Conservation (phyloP, 2,113 vertebrate genomes). For the Hystrix cristata region DNA sequence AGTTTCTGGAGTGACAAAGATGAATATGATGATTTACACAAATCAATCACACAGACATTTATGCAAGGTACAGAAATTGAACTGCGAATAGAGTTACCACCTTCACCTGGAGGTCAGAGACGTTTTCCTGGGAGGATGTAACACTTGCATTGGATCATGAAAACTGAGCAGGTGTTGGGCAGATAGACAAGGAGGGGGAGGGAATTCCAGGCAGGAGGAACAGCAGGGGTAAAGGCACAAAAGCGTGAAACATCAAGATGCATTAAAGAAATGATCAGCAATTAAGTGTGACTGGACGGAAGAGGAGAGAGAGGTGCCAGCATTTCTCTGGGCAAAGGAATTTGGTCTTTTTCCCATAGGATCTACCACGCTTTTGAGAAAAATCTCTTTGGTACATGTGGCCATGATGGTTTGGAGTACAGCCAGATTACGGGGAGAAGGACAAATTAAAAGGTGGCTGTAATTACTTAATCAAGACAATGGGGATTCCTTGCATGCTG, state of each 20-base stretch:
- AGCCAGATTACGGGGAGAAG: conserved; percentile 56
- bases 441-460: conserved; percentile 70
- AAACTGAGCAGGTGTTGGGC: conserved; percentile 75
- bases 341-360: conserved; percentile 57
- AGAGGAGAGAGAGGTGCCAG: conserved; percentile 52
- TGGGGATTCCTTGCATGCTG: conserved; percentile 6
- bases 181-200: conserved; percentile 60
- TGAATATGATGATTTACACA: conserved; percentile 22
- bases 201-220: conserved; percentile 66
- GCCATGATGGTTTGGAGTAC: conserved; percentile 47
- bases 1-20: conserved; percentile 47
- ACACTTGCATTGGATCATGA: conserved; percentile 63
- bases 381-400: conserved; percentile 37
- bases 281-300: conserved; percentile 71
- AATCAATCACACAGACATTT: conserved; percentile 33
- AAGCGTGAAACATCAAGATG: conserved; percentile 78
- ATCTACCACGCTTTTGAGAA: conserved; percentile 69
- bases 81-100: conserved; percentile 45
- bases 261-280: conserved; percentile 73
- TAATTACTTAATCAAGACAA: conserved; percentile 69
- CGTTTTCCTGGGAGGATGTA: conserved; percentile 49
- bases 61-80: not conserved
- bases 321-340: conserved; percentile 72
- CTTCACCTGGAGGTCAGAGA: conserved; percentile 61
- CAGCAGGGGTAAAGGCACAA: conserved; percentile 73